Percentiles rank a stretch among this genome's conserved stretches.
phyloP scores from a whole-genome alignment of 1,140 invertebrate species.

The Dermatophagoides farinae region DNA sequence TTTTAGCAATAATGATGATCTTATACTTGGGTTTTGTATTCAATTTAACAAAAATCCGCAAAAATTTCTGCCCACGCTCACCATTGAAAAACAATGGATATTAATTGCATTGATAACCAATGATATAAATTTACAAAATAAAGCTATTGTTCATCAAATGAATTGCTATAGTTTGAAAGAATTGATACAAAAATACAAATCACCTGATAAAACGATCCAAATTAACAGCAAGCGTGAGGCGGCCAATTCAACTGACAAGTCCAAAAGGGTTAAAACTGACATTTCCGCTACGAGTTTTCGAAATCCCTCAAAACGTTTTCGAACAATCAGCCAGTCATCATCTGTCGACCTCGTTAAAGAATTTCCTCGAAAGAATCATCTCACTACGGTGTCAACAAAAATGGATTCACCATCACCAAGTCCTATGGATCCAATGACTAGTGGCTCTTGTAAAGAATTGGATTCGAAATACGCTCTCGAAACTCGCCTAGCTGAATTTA shows the following conservation, averaged over 20 bases:
- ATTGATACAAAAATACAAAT: neutral
- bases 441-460: neutral
- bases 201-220: neutral
- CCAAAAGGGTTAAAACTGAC: neutral
- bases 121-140: slow-evolving; percentile 8
- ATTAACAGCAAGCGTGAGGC: neutral
- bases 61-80: neutral
- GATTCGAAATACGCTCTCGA: neutral
- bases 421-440: neutral
- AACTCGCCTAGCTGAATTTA: neutral
- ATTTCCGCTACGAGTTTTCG: neutral
- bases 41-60: neutral
- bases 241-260: neutral
- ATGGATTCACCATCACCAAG: neutral
- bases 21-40: neutral
- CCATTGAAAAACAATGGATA: neutral
- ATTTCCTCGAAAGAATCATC: neutral
- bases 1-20: slow-evolving; percentile 4
- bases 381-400: neutral
- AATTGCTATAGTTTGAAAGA: neutral
- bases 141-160: neutral
- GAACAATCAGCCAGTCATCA: neutral
- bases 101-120: neutral
- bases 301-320: neutral
- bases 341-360: too few relatives aligned